phyloP scores from a whole-genome alignment of 1,140 invertebrate species.

The Nixonia krombeini region DNA sequence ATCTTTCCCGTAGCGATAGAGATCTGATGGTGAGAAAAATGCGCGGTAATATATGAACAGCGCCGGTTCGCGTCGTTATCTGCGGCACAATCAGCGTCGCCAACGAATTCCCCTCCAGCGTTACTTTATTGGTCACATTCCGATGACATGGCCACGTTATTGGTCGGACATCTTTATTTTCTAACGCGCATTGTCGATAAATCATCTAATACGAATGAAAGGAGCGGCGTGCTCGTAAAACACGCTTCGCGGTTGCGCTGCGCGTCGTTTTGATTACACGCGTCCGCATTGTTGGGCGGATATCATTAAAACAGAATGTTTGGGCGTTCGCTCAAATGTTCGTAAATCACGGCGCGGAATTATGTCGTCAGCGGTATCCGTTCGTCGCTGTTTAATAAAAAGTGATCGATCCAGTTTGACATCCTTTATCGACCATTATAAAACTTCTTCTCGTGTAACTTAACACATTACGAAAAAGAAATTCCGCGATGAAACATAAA shows the following conservation, averaged over 20 bases:
- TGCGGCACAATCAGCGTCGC: constrained; percentile 42
- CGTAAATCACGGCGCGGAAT: no score
- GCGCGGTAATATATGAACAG: constrained; percentile 41
- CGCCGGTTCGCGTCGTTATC: constrained; percentile 43
- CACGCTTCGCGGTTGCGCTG: no score
- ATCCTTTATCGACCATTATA: no score
- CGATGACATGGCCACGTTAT: constrained; percentile 34
- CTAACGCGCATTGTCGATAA: constrained; percentile 14
- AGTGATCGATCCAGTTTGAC: no score
- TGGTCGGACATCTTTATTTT: constrained; percentile 35
- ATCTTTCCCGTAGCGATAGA: constrained; percentile 38
- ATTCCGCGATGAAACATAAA: no score
- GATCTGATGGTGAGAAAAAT: constrained; percentile 34
- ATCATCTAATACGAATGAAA: background rate
- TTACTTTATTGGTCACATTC: constrained; percentile 43
- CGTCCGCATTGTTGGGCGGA: no score
- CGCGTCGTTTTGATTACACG: background rate
- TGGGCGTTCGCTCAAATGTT: no score
- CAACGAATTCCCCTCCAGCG: constrained; percentile 38
- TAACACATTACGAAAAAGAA: no score
- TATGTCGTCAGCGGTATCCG: no score
- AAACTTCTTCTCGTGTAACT: no score
- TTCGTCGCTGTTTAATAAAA: no score
- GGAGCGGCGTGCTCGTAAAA: background rate
- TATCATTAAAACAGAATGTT: no score